Percentiles rank a stretch among this genome's conserved stretches.
Evolutionary conservation across 2,797 vertebrate genomes (phyloP).

Genomic region (Corythornis leucogaster): DNA sequence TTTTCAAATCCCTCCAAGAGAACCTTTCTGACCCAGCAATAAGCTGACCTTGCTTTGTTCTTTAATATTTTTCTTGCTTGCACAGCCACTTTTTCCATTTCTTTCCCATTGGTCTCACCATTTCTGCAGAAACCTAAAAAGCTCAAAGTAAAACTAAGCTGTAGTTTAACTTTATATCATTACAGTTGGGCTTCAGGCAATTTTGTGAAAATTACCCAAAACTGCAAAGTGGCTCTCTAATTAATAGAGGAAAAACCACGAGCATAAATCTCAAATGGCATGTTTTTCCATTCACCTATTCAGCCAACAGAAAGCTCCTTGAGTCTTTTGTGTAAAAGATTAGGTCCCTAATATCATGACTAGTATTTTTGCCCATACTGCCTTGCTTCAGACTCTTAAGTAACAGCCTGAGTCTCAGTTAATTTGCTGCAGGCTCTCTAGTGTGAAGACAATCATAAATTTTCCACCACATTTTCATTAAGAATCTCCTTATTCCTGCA

Average conservation of each 20-base stretch:
- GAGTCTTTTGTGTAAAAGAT: neutral
- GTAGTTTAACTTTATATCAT: neutral
- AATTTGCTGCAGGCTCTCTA: conserved; percentile 4
- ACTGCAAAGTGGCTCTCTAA: neutral
- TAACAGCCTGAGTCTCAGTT: neutral
- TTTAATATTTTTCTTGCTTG: neutral
- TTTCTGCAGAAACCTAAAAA: neutral
- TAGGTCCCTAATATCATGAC: neutral
- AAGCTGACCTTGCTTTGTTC: neutral
- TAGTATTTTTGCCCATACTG: neutral
- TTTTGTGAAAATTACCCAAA: neutral
- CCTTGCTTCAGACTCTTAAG: neutral
- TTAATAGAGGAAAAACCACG: neutral
- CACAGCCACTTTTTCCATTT: neutral
- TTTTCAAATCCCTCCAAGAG: neutral
- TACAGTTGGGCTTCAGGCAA: neutral
- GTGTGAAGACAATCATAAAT: neutral
- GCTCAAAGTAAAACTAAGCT: neutral
- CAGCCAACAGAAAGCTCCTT: neutral
- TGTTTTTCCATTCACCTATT: neutral
- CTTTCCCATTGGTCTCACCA: neutral
- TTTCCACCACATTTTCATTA: neutral
- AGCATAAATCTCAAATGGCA: neutral
- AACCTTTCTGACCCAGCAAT: neutral
- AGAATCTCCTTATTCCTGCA: neutral